Evolutionary conservation across 2,113 vertebrate species (phyloP), one percentile per base, ranked within the genome.

Genomic region (Mionectes macconnelli): DNA sequence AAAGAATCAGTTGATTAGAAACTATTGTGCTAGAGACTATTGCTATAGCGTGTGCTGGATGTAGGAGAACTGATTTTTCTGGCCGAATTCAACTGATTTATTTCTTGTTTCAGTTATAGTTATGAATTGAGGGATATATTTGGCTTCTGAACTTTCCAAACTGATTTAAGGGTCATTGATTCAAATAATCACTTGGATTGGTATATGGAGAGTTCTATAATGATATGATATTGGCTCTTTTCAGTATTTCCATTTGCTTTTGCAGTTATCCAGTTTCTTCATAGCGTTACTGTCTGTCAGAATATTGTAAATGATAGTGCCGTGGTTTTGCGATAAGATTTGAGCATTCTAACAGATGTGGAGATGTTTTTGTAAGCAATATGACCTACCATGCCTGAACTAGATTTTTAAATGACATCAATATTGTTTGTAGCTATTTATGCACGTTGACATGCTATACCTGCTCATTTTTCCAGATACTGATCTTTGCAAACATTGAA

Each of bases 391-490:
- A 4, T 64, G 56, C 40, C n/a, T 73, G 31, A 91, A 72, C 7
- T 75, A 31, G 73, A 49, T 68, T 87, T 83, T 92, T 60, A 72
- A 94, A 89, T 12, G 7, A 16, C 50, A 77, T 57, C 70, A 90
- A 60, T 90, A 82, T 70, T 94, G 56, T 93, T 94, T 94, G 47
- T 87, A 40, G 56, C 69, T 86, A 33, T 92, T 93, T 93, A 21
- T 0, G 7, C 52, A 67, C 42, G 10, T 74, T 80, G 52, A 59
- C 8, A 4, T 81, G 49, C 49, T 87, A 11, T 89, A 93, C 86
- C 68, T 90, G 76, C 68, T 22, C 14, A 27, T 90, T 94, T 96
- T 96, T 92, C 76, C 93, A 93, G 83, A 74, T 81, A 56, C 39
- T 84, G 47, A 78, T 92, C 74, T 84, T 33, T 84, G 37, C 56